These are phyloP conservation scores for pig (Sus scrofa) DNA, from an alignment of 2,113 vertebrate genomes.

Conservation along the genomic window T2T-Sscrofa CM000819.6:12967001-12967500, in stretches of 20 bases:
- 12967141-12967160: background rate
- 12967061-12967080: constrained; percentile 12
- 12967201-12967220: constrained; percentile 1
- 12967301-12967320: constrained; percentile 26
- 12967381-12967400: constrained; percentile 6
- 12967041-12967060: background rate
- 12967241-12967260: constrained; percentile 25
- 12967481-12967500: constrained; percentile 62
- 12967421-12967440: constrained; percentile 19
- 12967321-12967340: background rate
- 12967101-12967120: background rate
- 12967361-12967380: background rate
- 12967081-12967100: background rate
- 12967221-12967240: constrained; percentile 48
- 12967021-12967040: constrained; percentile 23
- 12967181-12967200: constrained; percentile 39
- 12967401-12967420: background rate
- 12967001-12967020: constrained; percentile 38
- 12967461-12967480: constrained; percentile 70
- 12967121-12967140: constrained; percentile 43
- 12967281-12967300: constrained; percentile 19
- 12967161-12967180: background rate
- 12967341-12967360: background rate
- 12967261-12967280: constrained; percentile 50
- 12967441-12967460: constrained; percentile 55